Percentiles rank a stretch among this genome's conserved stretches.
Evolutionary conservation across 2,888 invertebrate genomes (phyloP).

Genomic region (Myopa testacea): DNA sequence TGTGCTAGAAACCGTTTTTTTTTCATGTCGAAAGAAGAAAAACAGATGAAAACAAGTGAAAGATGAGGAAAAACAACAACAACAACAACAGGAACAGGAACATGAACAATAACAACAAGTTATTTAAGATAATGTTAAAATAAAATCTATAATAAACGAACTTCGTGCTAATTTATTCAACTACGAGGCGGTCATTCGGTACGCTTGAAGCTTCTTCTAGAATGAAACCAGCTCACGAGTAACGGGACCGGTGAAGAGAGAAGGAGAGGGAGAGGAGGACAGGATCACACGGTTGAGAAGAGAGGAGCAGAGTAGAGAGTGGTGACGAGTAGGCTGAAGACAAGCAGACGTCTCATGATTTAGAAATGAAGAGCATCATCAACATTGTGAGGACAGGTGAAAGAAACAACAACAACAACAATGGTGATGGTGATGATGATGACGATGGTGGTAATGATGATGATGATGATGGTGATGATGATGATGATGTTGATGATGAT

Average conservation of each 20-base stretch:
- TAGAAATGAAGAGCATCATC: too few species aligned
- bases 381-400: not conserved
- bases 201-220: conserved; percentile 37
- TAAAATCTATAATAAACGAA: conserved; percentile 39
- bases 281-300: too few species aligned
- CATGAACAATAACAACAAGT: not conserved
- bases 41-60: not conserved
- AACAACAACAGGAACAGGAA: not conserved
- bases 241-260: not conserved
- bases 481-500: conserved; percentile 15
- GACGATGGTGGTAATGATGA: conserved; percentile 28
- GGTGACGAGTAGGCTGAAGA: too few species aligned
- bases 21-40: not conserved
- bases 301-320: too few species aligned
- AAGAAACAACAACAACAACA: not conserved
- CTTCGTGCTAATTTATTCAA: conserved; percentile 49
- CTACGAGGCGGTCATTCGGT: conserved; percentile 51
- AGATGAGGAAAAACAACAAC: not conserved
- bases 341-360: too few species aligned
- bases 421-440: conserved; percentile 18
- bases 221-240: not conserved
- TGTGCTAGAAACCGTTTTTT: not conserved
- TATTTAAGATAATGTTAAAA: conserved; percentile 20
- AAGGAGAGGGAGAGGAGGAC: too few species aligned
- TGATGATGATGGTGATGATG: conserved; percentile 21